Conservation (phyloP, 23 tunicate species). For the Diplosoma virens region DNA sequence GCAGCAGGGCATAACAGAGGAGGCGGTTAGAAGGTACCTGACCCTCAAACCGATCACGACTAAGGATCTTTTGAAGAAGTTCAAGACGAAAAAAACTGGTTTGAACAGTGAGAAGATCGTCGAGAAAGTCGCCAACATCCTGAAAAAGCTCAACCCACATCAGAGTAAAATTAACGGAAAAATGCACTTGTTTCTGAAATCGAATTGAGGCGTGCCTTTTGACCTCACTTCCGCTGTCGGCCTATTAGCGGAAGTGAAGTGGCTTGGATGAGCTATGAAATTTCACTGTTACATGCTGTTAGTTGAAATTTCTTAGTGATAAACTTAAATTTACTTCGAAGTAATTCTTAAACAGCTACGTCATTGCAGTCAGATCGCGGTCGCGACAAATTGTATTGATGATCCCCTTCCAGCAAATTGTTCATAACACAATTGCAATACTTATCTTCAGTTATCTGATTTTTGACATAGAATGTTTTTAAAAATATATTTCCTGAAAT, state of each 20-base stretch:
- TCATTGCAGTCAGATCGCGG: too few relatives aligned
- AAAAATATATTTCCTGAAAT: too few relatives aligned
- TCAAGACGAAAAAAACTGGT: conserved; percentile 71
- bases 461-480: too few relatives aligned
- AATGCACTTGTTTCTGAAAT: conserved; percentile 67
- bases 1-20: conserved; percentile 61
- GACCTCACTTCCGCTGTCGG: neutral
- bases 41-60: conserved; percentile 88
- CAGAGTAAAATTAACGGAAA: conserved; percentile 72
- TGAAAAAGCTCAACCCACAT: conserved; percentile 63
- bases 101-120: conserved; percentile 62
- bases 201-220: neutral
- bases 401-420: too few relatives aligned
- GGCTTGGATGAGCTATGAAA: too few relatives aligned
- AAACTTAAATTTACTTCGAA: too few relatives aligned
- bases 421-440: too few relatives aligned
- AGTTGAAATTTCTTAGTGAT: too few relatives aligned
- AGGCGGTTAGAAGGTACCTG: conserved; percentile 60
- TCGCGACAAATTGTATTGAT: too few relatives aligned
- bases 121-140: conserved; percentile 55
- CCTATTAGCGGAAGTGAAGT: neutral
- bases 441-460: too few relatives aligned
- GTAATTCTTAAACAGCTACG: too few relatives aligned
- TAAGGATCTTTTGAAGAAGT: conserved; percentile 82
- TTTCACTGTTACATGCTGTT: too few relatives aligned